A percentile compares a stretch with the other conserved stretches of the same genome.
Conservation (phyloP, 2,797 vertebrate genomes). For the Cirrhinus mrigala region DNA sequence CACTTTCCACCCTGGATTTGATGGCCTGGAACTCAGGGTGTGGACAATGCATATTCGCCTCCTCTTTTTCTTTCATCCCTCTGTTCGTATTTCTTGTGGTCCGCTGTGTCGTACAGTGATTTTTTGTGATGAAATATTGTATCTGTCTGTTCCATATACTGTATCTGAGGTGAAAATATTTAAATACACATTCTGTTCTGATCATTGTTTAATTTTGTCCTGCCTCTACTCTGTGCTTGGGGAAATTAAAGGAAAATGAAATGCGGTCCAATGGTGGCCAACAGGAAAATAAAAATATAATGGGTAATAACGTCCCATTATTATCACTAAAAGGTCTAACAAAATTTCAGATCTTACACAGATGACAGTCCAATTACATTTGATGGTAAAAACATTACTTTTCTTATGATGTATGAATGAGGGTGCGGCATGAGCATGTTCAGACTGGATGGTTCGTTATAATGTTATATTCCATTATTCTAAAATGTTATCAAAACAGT, state of each 20-base stretch:
- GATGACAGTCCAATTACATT: not conserved
- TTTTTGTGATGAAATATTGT: conserved; percentile 86
- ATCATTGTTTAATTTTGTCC: conserved; percentile 80
- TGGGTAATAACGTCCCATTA: not conserved
- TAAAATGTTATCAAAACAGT: not conserved
- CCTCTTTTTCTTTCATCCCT: conserved; percentile 60
- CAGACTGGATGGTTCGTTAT: not conserved
- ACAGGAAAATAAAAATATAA: conserved; percentile 14
- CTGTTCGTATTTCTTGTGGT: conserved; percentile 74
- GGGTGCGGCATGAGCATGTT: not conserved
- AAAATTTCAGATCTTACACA: not conserved
- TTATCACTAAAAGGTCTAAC: not conserved
- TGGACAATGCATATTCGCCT: conserved; percentile 72
- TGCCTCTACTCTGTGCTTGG: conserved; percentile 53
- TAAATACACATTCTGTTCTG: conserved; percentile 90
- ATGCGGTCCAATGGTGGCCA: conserved; percentile 8
- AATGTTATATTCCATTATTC: not conserved
- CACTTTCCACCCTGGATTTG: conserved; percentile 50
- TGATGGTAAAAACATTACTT: not conserved
- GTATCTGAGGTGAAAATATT: conserved; percentile 89
- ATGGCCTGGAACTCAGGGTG: conserved; percentile 76
- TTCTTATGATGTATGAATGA: not conserved
- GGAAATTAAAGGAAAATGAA: not conserved
- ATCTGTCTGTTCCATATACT: conserved; percentile 89
- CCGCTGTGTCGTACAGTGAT: conserved; percentile 86